Percentiles rank a stretch among this genome's conserved stretches.
Conservation (phyloP, 1,140 invertebrate species). For the Sitophilus oryzae region DNA sequence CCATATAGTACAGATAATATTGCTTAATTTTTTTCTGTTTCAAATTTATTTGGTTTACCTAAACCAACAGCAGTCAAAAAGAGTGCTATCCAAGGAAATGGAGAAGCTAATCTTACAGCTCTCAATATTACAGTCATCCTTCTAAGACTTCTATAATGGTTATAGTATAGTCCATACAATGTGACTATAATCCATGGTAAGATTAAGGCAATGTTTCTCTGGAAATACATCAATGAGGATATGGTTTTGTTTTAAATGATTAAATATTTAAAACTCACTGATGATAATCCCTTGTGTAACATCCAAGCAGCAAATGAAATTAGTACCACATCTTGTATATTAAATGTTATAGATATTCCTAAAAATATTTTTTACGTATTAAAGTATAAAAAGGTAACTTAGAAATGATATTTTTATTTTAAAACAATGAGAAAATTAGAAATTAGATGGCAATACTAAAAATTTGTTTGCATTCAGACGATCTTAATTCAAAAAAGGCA, state of each 20-base stretch:
- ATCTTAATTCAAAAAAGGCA: too few species aligned
- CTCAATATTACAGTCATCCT: constrained; percentile 23
- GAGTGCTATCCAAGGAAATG: constrained; percentile 27
- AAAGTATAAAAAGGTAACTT: neutral
- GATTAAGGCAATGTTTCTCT: constrained; percentile 27
- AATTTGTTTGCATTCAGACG: too few species aligned
- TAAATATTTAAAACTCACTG: constrained; percentile 10
- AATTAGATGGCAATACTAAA: too few species aligned
- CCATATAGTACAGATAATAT: too few species aligned
- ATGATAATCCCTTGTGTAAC: constrained; percentile 22
- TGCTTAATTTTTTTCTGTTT: too few species aligned
- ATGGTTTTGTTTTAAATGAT: neutral
- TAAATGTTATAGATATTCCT: constrained; percentile 26
- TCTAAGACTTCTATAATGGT: constrained; percentile 26
- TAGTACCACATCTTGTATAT: constrained; percentile 25
- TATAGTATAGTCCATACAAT: constrained; percentile 26
- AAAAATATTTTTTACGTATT: neutral
- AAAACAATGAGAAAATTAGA: too few species aligned
- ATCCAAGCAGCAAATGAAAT: constrained; percentile 25
- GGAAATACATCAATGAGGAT: constrained; percentile 2
- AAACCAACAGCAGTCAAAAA: constrained; percentile 19
- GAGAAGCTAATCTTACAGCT: constrained; percentile 16
- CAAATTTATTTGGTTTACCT: constrained; percentile 15
- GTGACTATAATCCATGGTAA: constrained; percentile 26
- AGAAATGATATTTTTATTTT: constrained; percentile 1